Percentiles rank a stretch among this genome's conserved stretches.
Evolutionary conservation across 2,888 invertebrate genomes (phyloP).

Genomic region (Drosophila infuscata): DNA sequence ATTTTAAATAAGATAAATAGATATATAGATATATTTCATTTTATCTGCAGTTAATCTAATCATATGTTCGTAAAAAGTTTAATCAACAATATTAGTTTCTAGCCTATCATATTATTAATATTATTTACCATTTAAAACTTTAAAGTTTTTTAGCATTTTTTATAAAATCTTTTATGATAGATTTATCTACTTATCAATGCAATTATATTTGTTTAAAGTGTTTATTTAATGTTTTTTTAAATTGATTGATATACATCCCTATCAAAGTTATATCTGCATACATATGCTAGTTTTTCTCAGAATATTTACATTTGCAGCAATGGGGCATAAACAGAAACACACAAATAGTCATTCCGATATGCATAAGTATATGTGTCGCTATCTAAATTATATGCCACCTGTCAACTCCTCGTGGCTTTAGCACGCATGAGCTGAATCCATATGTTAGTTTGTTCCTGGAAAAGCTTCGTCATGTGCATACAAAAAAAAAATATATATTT

Average conservation of each 20-base stretch:
- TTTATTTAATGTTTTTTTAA: neutral
- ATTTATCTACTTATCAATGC: neutral
- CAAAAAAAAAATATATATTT: neutral
- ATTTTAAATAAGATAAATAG: neutral
- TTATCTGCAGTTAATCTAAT: neutral
- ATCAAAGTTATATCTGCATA: neutral
- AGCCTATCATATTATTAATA: too few relatives aligned
- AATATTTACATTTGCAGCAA: neutral
- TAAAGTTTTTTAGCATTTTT: too few relatives aligned
- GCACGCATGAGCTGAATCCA: slow-evolving; percentile 3
- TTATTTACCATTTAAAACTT: neutral
- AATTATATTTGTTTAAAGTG: neutral
- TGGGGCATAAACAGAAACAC: neutral
- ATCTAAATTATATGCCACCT: neutral
- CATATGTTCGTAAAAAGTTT: neutral
- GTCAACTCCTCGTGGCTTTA: neutral
- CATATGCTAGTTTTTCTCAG: neutral
- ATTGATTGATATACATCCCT: neutral
- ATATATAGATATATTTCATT: neutral
- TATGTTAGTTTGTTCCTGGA: slow-evolving; percentile 35
- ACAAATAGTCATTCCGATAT: neutral
- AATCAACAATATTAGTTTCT: neutral
- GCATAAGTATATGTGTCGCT: neutral
- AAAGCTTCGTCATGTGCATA: slow-evolving; percentile 15
- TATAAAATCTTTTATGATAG: neutral